These are phyloP conservation scores for Athripsodes cinereus DNA, from an alignment of 2,888 invertebrate genomes.

Conservation along the genomic window DNA sequence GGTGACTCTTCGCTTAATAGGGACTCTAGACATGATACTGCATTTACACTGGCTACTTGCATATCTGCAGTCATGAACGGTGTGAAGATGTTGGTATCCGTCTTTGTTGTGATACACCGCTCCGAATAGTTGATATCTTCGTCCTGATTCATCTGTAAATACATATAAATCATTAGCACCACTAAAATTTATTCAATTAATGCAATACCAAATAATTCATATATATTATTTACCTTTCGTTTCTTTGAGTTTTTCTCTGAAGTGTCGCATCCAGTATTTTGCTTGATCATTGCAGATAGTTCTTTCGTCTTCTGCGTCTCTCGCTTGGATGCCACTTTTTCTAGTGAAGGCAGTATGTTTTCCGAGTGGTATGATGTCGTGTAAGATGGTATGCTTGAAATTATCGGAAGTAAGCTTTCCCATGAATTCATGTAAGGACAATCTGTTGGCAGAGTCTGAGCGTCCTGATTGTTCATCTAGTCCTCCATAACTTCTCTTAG, in stretches of 20 bases:
- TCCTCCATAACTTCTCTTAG: conserved; percentile 1
- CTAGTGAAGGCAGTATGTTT: conserved; percentile 1
- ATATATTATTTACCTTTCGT: no score
- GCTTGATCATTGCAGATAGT: conserved; percentile 3
- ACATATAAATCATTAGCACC: background rate
- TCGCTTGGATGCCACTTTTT: conserved; percentile 5
- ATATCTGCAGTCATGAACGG: conserved; percentile 6
- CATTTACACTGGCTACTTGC: conserved; percentile 7
- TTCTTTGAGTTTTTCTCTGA: no score
- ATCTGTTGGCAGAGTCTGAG: no score
- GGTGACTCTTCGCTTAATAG: background rate
- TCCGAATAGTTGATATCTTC: conserved; percentile 8
- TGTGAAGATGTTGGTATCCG: conserved; percentile 6
- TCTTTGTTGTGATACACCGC: conserved; percentile 5
- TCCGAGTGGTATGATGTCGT: conserved; percentile 4
- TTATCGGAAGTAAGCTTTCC: no score
- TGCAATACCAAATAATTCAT: no score
- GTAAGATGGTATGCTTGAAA: no score
- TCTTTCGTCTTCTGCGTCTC: conserved; percentile 7
- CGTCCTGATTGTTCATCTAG: background rate
- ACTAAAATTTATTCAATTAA: background rate
- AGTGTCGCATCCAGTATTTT: no score
- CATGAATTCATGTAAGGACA: no score
- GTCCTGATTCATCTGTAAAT: conserved; percentile 1
- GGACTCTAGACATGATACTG: conserved; percentile 6